Percentiles rank a stretch among this genome's conserved stretches.
Conservation (phyloP, 2,888 invertebrate genomes). For the Xestia sexstrigata region DNA sequence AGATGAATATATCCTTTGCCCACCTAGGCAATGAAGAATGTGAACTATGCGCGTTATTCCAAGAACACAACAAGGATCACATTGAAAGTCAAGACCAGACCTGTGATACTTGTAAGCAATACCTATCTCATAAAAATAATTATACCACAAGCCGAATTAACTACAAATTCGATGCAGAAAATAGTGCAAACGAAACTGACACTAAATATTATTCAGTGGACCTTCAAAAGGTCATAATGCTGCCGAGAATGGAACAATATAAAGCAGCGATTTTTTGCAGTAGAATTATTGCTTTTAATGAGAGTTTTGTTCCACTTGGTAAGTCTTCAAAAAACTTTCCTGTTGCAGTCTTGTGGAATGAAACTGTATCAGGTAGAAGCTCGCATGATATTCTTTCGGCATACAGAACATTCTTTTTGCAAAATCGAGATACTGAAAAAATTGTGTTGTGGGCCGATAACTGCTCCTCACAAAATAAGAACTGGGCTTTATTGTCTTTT, state of each 20-base stretch:
- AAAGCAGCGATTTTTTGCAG: conserved; percentile 37
- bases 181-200: conserved; percentile 7
- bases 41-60: conserved; percentile 1
- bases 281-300: conserved; percentile 38
- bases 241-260: conserved; percentile 14
- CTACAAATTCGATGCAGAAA: conserved; percentile 9
- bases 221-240: conserved; percentile 19
- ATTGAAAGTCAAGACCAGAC: conserved; percentile 4
- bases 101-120: conserved; percentile 30
- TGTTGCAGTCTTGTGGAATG: conserved; percentile 33
- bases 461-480: conserved; percentile 23
- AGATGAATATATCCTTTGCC: conserved; percentile 43
- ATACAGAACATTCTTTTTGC: conserved; percentile 12
- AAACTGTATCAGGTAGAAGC: conserved; percentile 22
- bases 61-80: no score
- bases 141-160: conserved; percentile 21
- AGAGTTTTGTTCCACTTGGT: conserved; percentile 33
- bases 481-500: conserved; percentile 5
- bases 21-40: conserved; percentile 33
- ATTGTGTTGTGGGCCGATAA: conserved; percentile 25
- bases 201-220: background rate
- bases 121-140: conserved; percentile 20
- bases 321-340: conserved; percentile 18
- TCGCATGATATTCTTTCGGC: conserved; percentile 25
- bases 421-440: conserved; percentile 25